Evolutionary conservation across 2,888 invertebrate genomes (phyloP).

Genomic region (Protodeltote pygarga): DNA sequence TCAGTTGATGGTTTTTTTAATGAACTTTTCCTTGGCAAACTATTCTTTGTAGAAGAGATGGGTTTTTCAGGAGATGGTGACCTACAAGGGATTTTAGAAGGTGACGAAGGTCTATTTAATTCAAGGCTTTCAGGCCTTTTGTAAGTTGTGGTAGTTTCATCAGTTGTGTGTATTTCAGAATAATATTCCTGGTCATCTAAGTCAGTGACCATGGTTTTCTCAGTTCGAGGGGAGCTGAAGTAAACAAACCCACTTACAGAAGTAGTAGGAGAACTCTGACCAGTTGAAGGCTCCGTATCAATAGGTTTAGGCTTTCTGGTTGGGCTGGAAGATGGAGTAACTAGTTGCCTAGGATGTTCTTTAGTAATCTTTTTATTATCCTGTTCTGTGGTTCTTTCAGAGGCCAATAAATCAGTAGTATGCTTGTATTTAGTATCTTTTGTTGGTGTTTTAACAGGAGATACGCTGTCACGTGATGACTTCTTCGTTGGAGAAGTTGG

Average conservation of each 20-base stretch:
- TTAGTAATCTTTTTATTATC: conserved; percentile 60
- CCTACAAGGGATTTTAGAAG: conserved; percentile 76
- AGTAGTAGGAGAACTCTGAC: conserved; percentile 85
- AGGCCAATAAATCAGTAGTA: conserved; percentile 68
- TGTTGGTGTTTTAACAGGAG: conserved; percentile 60
- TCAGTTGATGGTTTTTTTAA: conserved; percentile 75
- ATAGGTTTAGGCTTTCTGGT: conserved; percentile 72
- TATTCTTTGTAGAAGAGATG: conserved; percentile 64
- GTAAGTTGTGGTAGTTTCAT: conserved; percentile 42
- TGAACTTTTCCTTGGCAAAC: conserved; percentile 78
- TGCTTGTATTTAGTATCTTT: conserved; percentile 63
- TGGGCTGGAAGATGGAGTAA: conserved; percentile 84
- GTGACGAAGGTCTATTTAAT: conserved; percentile 64
- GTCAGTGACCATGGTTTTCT: conserved; percentile 70
- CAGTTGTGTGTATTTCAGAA: conserved; percentile 50
- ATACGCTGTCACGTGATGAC: conserved; percentile 56
- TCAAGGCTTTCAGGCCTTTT: conserved; percentile 58
- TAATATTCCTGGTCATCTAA: conserved; percentile 67
- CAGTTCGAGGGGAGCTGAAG: conserved; percentile 67
- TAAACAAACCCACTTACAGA: conserved; percentile 86
- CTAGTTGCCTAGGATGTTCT: conserved; percentile 70
- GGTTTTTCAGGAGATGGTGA: conserved; percentile 77
- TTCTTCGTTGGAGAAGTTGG: conserved; percentile 55
- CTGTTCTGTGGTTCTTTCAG: conserved; percentile 68
- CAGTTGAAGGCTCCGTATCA: conserved; percentile 74